A percentile compares a stretch with the other conserved stretches of the same genome.
Conservation (phyloP, 1,140 invertebrate species). For the Tribolium madens region DNA sequence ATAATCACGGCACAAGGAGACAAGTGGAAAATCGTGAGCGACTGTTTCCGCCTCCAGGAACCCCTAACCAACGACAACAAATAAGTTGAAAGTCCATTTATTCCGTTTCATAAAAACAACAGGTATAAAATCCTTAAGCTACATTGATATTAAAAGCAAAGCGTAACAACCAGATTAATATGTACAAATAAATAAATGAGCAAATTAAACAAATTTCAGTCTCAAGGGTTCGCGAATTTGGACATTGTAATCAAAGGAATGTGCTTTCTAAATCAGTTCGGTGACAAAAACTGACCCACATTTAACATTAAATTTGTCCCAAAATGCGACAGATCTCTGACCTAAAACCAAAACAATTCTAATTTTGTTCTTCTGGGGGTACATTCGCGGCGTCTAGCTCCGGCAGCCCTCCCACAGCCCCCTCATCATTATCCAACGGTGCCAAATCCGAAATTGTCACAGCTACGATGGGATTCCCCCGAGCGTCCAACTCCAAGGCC, state of each 20-base stretch:
- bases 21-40: slow-evolving; percentile 91
- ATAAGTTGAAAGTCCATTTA: slow-evolving; percentile 8
- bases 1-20: slow-evolving; percentile 84
- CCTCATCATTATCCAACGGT: slow-evolving; percentile 63
- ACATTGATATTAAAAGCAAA: slow-evolving; percentile 42
- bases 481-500: slow-evolving; percentile 74
- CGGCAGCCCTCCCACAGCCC: slow-evolving; percentile 64
- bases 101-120: slow-evolving; percentile 41
- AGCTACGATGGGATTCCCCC: slow-evolving; percentile 66
- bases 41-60: slow-evolving; percentile 82
- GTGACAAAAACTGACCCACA: slow-evolving; percentile 2
- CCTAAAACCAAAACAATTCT: neutral
- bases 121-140: slow-evolving; percentile 52
- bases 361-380: slow-evolving; percentile 56
- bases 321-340: slow-evolving; percentile 15
- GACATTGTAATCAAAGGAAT: slow-evolving; percentile 38
- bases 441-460: slow-evolving; percentile 54
- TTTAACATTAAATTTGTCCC: slow-evolving; percentile 11
- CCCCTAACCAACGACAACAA: slow-evolving; percentile 52
- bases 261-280: slow-evolving; percentile 18
- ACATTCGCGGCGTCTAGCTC: slow-evolving; percentile 55
- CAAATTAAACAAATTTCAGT: slow-evolving; percentile 45
- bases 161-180: slow-evolving; percentile 10
- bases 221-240: slow-evolving; percentile 46
- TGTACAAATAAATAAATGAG: slow-evolving; percentile 40